A percentile compares a stretch with the other conserved stretches of the same genome.
phyloP scores from a whole-genome alignment of 2,113 vertebrate genomes.

The Harpagus bidentatus region DNA sequence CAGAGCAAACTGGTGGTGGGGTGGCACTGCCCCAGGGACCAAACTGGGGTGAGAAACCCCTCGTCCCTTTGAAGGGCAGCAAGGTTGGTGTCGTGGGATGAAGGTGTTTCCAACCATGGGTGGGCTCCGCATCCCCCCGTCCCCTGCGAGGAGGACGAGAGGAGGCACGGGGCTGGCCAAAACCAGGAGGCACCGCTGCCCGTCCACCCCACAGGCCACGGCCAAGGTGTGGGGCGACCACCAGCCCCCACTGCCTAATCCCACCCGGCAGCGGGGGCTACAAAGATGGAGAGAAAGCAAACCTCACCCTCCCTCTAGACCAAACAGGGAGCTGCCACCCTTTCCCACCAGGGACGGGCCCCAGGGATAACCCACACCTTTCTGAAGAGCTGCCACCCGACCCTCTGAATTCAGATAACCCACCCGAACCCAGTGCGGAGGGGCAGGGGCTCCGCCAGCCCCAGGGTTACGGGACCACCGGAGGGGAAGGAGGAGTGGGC shows the following conservation, averaged over 20 bases:
- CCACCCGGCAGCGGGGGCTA: background rate
- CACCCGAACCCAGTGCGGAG: fast-evolving
- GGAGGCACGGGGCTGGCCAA: background rate
- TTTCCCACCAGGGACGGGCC: fast-evolving
- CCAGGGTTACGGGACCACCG: fast-evolving
- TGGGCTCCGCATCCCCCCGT: background rate
- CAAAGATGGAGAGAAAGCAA: background rate
- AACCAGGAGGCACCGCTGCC: background rate
- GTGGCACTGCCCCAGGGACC: background rate
- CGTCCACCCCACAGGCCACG: fast-evolving
- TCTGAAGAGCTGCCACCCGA: background rate
- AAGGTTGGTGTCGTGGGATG: background rate
- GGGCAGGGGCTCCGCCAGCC: background rate
- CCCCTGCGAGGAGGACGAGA: fast-evolving
- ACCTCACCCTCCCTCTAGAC: background rate
- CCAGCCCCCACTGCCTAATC: background rate
- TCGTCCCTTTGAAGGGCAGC: background rate
- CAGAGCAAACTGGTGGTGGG: fast-evolving
- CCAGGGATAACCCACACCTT: background rate
- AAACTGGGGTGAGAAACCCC: background rate
- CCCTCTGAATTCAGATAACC: background rate
- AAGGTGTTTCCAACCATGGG: background rate
- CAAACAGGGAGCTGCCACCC: background rate
- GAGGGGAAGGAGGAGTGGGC: background rate
- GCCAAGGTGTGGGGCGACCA: background rate